phyloP scores from a whole-genome alignment of 2,888 invertebrate genomes.

The Mellilla xanthometata region DNA sequence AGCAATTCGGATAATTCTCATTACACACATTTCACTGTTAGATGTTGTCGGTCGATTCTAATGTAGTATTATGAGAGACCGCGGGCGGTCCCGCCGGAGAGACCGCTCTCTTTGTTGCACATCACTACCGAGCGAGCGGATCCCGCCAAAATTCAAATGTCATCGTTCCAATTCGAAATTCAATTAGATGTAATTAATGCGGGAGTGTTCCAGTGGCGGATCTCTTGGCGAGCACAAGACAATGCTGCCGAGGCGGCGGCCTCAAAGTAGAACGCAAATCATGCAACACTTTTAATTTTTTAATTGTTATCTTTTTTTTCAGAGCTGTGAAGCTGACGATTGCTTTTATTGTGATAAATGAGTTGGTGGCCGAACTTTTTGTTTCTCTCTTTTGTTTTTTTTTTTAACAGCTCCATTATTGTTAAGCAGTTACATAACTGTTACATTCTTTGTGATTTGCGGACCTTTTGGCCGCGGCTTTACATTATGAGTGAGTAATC shows the following conservation, averaged over 20 bases:
- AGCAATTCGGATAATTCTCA: constrained; percentile 80
- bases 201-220: constrained; percentile 69
- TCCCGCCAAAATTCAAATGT: constrained; percentile 83
- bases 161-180: constrained; percentile 86
- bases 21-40: constrained; percentile 79
- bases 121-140: constrained; percentile 70
- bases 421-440: neutral
- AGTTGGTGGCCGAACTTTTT: constrained; percentile 20
- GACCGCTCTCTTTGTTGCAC: constrained; percentile 73
- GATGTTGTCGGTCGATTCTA: constrained; percentile 69
- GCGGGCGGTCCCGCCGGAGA: constrained; percentile 72
- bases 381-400: constrained; percentile 5
- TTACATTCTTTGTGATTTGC: too few relatives aligned
- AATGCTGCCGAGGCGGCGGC: constrained; percentile 55
- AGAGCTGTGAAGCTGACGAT: constrained; percentile 46
- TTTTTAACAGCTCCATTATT: constrained; percentile 5
- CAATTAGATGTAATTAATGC: constrained; percentile 85
- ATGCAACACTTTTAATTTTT: constrained; percentile 45
- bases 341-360: constrained; percentile 42
- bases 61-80: constrained; percentile 69
- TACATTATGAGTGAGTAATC: too few relatives aligned
- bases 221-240: constrained; percentile 74
- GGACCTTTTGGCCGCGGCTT: too few relatives aligned
- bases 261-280: constrained; percentile 64
- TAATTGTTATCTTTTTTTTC: constrained; percentile 39